phyloP scores from a whole-genome alignment of 2,113 vertebrate genomes.

The Oncorhynchus keta region DNA sequence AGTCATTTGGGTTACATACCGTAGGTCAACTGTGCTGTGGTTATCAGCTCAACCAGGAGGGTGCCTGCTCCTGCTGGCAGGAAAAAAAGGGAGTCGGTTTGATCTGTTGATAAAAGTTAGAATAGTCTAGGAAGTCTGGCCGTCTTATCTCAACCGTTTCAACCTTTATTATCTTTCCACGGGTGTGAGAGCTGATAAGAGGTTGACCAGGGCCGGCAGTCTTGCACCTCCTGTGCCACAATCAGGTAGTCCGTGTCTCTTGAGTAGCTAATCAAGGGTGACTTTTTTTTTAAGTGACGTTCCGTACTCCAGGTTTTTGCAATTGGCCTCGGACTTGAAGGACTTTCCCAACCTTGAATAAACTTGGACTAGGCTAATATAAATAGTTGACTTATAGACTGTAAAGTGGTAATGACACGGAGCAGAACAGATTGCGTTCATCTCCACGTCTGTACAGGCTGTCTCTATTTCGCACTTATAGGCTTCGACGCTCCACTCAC shows the following conservation, averaged over 20 bases:
- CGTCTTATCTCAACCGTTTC: slow-evolving; percentile 32
- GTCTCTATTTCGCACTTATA: neutral
- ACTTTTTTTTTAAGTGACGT: no score
- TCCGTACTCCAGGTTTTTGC: neutral
- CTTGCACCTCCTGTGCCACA: neutral
- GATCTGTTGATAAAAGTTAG: slow-evolving; percentile 43
- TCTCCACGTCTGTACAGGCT: slow-evolving; percentile 11
- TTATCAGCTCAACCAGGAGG: slow-evolving; percentile 36
- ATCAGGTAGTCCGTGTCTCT: neutral
- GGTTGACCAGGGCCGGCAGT: neutral
- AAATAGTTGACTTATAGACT: neutral
- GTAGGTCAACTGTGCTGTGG: slow-evolving; percentile 18
- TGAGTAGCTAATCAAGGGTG: neutral
- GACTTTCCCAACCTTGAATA: neutral
- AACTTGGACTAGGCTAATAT: neutral
- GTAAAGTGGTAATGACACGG: neutral
- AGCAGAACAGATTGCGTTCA: slow-evolving; percentile 10
- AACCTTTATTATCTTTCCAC: slow-evolving; percentile 37
- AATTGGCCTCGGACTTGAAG: neutral
- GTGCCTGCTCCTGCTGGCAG: slow-evolving; percentile 9
- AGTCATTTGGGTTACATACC: slow-evolving; percentile 14
- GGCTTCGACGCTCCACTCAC: slow-evolving; percentile 36
- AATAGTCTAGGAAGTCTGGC: slow-evolving; percentile 24
- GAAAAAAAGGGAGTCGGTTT: slow-evolving; percentile 26
- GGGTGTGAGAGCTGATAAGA: slow-evolving; percentile 31